phyloP scores from a whole-genome alignment of 2,888 invertebrate species.

The Xestia xanthographa region DNA sequence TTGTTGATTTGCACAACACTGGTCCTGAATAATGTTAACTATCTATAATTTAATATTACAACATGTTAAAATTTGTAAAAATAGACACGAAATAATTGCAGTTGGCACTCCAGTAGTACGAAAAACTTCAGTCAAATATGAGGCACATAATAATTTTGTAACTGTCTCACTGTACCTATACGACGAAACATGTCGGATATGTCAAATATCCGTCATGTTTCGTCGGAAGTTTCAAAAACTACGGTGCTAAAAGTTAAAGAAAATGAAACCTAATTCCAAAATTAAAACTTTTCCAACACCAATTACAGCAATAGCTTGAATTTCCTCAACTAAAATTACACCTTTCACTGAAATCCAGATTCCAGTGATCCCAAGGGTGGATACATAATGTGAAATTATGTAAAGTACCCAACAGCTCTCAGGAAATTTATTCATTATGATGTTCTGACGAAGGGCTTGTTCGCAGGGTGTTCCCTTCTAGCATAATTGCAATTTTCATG shows the following conservation, averaged over 20 bases:
- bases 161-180: background rate
- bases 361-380: slow-evolving; percentile 61
- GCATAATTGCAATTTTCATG: slow-evolving; percentile 70
- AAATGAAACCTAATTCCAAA: slow-evolving; percentile 18
- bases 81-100: background rate
- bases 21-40: background rate
- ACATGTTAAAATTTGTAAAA: background rate
- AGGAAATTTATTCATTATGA: slow-evolving; percentile 68
- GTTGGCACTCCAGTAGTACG: background rate
- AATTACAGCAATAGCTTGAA: slow-evolving; percentile 51
- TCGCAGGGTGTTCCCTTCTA: slow-evolving; percentile 52
- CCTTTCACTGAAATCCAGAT: slow-evolving; percentile 58
- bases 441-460: slow-evolving; percentile 62
- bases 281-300: slow-evolving; percentile 29
- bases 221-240: background rate
- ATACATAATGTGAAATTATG: slow-evolving; percentile 69
- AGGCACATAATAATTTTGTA: background rate
- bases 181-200: background rate
- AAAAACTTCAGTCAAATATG: background rate
- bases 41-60: background rate
- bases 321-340: slow-evolving; percentile 60
- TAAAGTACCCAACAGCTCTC: slow-evolving; percentile 67
- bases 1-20: background rate
- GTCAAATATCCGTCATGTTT: background rate
- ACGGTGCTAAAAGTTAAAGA: background rate